These are phyloP conservation scores for Pycnonotus jocosus DNA, from an alignment of 2,113 vertebrate species.

Conservation along the genomic window DNA sequence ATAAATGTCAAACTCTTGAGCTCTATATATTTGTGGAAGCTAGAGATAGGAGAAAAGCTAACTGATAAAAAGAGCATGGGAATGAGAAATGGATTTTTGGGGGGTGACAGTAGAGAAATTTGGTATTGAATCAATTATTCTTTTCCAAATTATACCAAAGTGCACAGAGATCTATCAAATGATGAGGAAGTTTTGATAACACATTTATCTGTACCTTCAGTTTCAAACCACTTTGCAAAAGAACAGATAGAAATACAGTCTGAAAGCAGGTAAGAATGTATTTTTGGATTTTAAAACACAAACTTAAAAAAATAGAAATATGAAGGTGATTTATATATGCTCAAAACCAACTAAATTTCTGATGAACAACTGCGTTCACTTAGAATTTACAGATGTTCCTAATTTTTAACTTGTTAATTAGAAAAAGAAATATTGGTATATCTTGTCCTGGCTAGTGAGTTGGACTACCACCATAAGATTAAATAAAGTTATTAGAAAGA, in stretches of 20 bases:
- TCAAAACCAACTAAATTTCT: neutral
- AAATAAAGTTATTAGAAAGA: neutral
- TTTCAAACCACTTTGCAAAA: neutral
- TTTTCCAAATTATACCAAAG: neutral
- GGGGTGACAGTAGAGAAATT: accelerated
- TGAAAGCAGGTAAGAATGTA: neutral
- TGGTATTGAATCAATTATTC: neutral
- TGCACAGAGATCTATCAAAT: neutral
- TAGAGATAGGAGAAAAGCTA: neutral
- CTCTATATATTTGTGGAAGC: neutral
- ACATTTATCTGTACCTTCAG: neutral
- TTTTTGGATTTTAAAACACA: neutral
- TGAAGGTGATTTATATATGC: neutral
- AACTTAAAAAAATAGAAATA: neutral
- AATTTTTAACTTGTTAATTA: neutral
- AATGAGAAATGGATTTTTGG: neutral
- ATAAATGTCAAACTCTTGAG: neutral
- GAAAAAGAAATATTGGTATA: neutral
- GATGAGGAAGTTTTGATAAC: neutral
- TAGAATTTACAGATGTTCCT: neutral
- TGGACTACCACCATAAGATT: neutral
- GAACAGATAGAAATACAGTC: neutral
- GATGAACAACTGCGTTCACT: neutral
- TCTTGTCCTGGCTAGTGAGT: neutral
- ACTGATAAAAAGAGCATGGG: neutral